Base-by-base conservation (phyloP, 2,797 vertebrate genomes). In the Muscicapa comitata region DNA sequence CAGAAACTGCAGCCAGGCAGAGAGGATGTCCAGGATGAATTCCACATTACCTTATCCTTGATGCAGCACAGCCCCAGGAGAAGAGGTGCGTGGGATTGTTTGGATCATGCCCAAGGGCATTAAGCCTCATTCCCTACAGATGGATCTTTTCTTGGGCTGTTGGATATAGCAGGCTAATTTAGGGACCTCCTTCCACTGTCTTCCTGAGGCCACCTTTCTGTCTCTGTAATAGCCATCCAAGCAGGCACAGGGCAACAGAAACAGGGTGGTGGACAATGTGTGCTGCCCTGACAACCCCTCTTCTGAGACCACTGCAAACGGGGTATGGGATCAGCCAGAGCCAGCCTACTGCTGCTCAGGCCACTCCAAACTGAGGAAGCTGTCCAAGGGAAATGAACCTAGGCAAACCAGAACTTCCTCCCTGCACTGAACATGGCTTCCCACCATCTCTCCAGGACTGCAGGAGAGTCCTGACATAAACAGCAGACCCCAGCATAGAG, bases 61-160 rank as follows among this genome's bases (percentile, higher is more conserved):
- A 81, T 53, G 37, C 57, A 92, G 71, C 62, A 70, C 61, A 84
- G 47, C 25, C 62, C 90, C 76, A 66, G 43, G 37, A 87, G 82
- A 47, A 93, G 88, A 88, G 76, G 76, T 86, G 88, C 12, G 70
- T 92, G 88, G 86, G 94, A 90, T 86, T 84, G 66, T 57, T 84
- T 95, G 90, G 86, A 90, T 75, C 92, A 26, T 35, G 47, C 76
- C 57, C 89, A 84, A 86, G 77, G 79, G 73, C 58, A 54, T 59
- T 48, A 88, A 86, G 17, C 40, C 68, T 91, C 61, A 81, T 90
- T 17, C 26, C 88, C 35, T 90, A 43, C 0, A 15, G 71, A 76
- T 73, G 75, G 43, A 93, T 79, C 51, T 62, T 91, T 95, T 94
- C 81, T 73, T 50, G 37, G 63, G 42, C 66, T 48, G 54, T 40